A percentile compares a stretch with the other conserved stretches of the same genome.
Evolutionary conservation across 2,113 vertebrate species (phyloP).

Genomic region (Pteruthius melanotis): DNA sequence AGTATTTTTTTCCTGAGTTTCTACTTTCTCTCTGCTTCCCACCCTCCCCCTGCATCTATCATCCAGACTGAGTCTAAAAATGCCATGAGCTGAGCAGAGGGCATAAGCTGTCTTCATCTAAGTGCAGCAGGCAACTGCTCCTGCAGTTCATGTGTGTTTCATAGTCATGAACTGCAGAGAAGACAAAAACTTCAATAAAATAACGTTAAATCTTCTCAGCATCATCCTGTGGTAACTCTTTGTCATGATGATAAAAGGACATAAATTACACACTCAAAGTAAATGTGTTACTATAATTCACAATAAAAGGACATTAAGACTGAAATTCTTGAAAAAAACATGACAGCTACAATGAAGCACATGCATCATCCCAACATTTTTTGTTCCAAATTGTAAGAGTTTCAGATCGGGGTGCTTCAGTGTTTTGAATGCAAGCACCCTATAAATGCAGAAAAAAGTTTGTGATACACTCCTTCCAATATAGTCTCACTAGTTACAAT

Average conservation of each 20-base stretch:
- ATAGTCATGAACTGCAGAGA: not conserved
- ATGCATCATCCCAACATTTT: not conserved
- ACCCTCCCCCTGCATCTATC: not conserved
- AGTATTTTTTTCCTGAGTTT: not conserved
- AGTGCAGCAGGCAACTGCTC: not conserved
- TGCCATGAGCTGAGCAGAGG: not conserved
- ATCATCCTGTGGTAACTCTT: not conserved
- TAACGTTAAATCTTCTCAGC: not conserved
- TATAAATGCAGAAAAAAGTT: not conserved
- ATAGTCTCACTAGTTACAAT: not conserved
- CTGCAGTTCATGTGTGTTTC: not conserved
- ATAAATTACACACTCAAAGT: not conserved
- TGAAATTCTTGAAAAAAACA: not conserved
- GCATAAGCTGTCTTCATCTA: not conserved
- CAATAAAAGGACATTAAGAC: not conserved
- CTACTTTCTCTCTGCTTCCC: not conserved
- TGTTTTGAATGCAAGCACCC: not conserved
- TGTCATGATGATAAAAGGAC: not conserved
- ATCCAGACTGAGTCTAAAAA: not conserved
- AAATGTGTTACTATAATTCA: fast-evolving
- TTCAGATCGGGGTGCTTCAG: not conserved
- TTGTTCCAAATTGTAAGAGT: not conserved
- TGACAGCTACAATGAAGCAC: not conserved
- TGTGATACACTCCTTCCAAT: not conserved
- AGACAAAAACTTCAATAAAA: not conserved